Conservation (phyloP, 2,888 invertebrate genomes). For the Taenaris catops region DNA sequence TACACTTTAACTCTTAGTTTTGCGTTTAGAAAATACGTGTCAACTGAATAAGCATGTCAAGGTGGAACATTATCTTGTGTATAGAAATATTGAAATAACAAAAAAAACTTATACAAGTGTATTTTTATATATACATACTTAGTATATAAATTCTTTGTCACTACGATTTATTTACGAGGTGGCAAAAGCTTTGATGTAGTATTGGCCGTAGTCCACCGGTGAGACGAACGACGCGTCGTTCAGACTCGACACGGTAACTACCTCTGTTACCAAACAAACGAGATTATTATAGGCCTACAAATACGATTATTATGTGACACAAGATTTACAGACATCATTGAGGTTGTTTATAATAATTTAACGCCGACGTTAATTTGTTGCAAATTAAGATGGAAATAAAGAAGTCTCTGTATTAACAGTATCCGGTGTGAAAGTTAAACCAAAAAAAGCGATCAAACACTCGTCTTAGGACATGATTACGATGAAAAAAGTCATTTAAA, state of each 20-base stretch:
- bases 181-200: slow-evolving; percentile 58
- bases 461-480: no score
- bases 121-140: slow-evolving; percentile 32
- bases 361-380: slow-evolving; percentile 1
- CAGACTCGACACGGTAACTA: slow-evolving; percentile 24
- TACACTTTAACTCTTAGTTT: no score
- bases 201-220: slow-evolving; percentile 51
- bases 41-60: no score
- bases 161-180: slow-evolving; percentile 52
- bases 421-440: no score
- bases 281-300: slow-evolving; percentile 23
- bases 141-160: slow-evolving; percentile 32
- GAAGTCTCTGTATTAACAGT: no score
- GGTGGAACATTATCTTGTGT: no score
- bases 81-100: no score
- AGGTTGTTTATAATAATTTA: slow-evolving; percentile 8
- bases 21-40: no score
- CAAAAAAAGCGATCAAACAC: no score
- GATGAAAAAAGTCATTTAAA: no score
- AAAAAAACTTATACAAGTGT: slow-evolving; percentile 16
- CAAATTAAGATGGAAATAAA: no score
- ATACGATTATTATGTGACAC: slow-evolving; percentile 21
- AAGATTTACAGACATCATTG: slow-evolving; percentile 18
- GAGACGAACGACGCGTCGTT: slow-evolving; percentile 30
- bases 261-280: slow-evolving; percentile 31